Evolutionary conservation across 2,797 vertebrate genomes (phyloP).

Genomic region (Acipenser transmontanus): DNA sequence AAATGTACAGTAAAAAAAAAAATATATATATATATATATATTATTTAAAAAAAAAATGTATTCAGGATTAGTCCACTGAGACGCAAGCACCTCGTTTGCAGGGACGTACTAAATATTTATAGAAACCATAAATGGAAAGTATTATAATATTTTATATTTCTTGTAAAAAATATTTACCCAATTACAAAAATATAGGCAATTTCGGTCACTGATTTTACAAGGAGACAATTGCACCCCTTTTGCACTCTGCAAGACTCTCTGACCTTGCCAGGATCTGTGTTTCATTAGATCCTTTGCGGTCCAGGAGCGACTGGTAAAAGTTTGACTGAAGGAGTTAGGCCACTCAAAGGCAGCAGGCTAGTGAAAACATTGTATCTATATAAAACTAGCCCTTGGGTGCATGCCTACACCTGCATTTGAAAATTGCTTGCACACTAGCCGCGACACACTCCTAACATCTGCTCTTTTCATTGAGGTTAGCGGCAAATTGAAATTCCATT

Average conservation of each 20-base stretch:
- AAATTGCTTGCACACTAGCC: slow-evolving; percentile 37
- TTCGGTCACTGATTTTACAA: no score
- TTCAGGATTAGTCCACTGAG: no score
- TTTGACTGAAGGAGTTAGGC: slow-evolving; percentile 22
- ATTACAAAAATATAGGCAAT: no score
- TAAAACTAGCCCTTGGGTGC: slow-evolving; percentile 24
- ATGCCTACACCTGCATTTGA: slow-evolving; percentile 57
- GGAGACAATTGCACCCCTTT: no score
- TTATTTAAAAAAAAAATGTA: no score
- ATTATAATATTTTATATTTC: no score
- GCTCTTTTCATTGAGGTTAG: slow-evolving; percentile 69
- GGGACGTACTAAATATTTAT: no score
- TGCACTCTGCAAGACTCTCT: not conserved
- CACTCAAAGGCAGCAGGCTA: slow-evolving; percentile 20
- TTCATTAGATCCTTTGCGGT: slow-evolving; percentile 14
- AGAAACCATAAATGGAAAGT: no score
- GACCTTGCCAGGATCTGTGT: slow-evolving; percentile 14
- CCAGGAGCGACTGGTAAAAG: slow-evolving; percentile 12
- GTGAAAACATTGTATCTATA: slow-evolving; percentile 54
- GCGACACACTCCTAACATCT: slow-evolving; percentile 70
- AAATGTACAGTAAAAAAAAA: no score
- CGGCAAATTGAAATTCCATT: slow-evolving; percentile 87
- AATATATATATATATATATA: no score
- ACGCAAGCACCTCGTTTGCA: no score
- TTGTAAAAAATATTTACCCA: no score